Evolutionary conservation across 2,888 invertebrate genomes (phyloP), one percentile per base, ranked within the genome.

Genomic region (Xanthorhoe spadicearia): DNA sequence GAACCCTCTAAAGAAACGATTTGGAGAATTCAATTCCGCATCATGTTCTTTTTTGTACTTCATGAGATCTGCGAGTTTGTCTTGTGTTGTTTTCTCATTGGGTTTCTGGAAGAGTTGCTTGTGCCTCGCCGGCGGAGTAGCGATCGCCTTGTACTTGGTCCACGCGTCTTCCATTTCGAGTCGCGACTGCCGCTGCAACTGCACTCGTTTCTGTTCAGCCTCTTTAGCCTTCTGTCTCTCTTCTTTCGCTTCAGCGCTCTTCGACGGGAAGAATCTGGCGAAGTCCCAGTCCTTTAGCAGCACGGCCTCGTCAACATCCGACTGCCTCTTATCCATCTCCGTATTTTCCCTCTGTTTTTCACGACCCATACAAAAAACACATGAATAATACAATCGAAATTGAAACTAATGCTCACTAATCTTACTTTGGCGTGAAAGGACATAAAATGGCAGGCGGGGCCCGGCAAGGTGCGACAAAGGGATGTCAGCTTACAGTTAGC

Each of bases 261-360:
- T 93, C 68, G 92, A 89, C 13, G 96, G 96, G 89, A 97, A 97
- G 94, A 97, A 97, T 84, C 96, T 95, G 75, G 96, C 96, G 88
- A 97, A 96, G 91, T 97, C 96, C 97, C 97, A 97, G 83, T 97
- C 97, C 89, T 96, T 96, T 77, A 97, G 94, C 72, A 97, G 94
- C 61, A 96, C 95, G 71, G 96, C 96, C 86, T 97, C 97, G 83
- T 97, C 97, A 79, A 95, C 93, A 81, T 95, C 95, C 61, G 94
- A 94, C 78, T 88, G 87, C 80, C 83, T 84, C 81, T 89, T 90
- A 83, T 88, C 84, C 69, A 71, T 85, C 78, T 88, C 91, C 69
- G 79, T 76, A 80, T 82, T 87, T 79, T 90, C 92, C 85, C 84
- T 90, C 91, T 91, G 69, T 57, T 85, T 86, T 87, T 83, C 83